Conservation (phyloP, 2,113 vertebrate genomes). For the Microcebus lehilahytsara region DNA sequence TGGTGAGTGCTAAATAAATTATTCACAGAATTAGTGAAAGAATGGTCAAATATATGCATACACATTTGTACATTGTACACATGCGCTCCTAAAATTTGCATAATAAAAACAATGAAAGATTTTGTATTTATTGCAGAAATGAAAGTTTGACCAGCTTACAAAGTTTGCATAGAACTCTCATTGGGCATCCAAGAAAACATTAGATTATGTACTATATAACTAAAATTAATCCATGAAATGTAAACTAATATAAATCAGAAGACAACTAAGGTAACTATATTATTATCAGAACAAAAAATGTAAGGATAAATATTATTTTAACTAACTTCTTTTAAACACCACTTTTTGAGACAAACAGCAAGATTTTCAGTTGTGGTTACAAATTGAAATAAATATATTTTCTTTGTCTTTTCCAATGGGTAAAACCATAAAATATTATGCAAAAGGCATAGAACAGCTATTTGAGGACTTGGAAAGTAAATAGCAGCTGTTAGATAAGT, state of each 20-base stretch:
- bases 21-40: not conserved
- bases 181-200: not conserved
- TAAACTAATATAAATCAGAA: not conserved
- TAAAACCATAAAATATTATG: not conserved
- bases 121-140: not conserved
- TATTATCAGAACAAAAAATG: not conserved
- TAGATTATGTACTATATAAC: not conserved
- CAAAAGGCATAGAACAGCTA: not conserved
- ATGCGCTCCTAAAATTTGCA: not conserved
- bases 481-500: not conserved
- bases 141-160: not conserved
- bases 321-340: not conserved
- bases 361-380: not conserved
- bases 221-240: not conserved
- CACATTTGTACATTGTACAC: not conserved
- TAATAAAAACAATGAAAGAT: not conserved
- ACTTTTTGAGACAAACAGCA: not conserved
- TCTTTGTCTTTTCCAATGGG: not conserved
- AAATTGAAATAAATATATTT: not conserved
- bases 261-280: not conserved
- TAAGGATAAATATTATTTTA: not conserved
- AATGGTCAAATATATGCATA: not conserved
- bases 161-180: not conserved
- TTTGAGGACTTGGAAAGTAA: not conserved
- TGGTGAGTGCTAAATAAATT: not conserved